Base-by-base conservation (phyloP, 2,888 invertebrate species). In the Nomada ferruginata region DNA sequence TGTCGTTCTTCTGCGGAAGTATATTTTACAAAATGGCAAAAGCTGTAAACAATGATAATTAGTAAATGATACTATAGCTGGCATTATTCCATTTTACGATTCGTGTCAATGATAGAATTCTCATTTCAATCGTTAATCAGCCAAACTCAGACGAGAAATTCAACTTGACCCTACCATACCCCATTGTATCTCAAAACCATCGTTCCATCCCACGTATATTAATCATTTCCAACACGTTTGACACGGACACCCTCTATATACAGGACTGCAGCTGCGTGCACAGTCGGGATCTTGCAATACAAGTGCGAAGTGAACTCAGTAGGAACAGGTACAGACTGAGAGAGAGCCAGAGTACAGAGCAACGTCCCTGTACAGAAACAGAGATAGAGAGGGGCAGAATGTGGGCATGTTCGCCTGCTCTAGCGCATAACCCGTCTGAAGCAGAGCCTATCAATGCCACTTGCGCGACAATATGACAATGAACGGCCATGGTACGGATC, bases 391-490 rank as follows among this genome's bases (percentile, higher is more conserved):
- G 59, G 50, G 52, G 20, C 29, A 61, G 75, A 61, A 50, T 20
- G 65, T 53, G 55, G 65, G 73, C 83, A 76, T 71, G 83, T 44
- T 71, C 72, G 71, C 55, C 68, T 44, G 68, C 70, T 60, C 69
- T 18, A 29, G 60, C 23, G 66, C 70, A 59, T 60, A 76, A 64
- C 53, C 71, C 80, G 74, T 78, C 78, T 80, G 77, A 85, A 83
- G 81, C 85, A 78, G 73, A 55, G 83, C 83, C 86, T 76, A 87
- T 89, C 90, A 86, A 90, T 85, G 85, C 86, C 88, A 88, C 85
- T 91, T 86, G 85, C 81, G 86, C 87, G 84, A 87, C 89, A 84
- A 89, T 86, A 78, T 86, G 85, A 89, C 90, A 90, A 89, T 87
- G 79, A 85, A 85, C 76, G 84, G 70, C 77, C 64, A 76, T 76